phyloP scores from a whole-genome alignment of 2,113 vertebrate genomes.

The Cryptomyrus ogoouensis region DNA sequence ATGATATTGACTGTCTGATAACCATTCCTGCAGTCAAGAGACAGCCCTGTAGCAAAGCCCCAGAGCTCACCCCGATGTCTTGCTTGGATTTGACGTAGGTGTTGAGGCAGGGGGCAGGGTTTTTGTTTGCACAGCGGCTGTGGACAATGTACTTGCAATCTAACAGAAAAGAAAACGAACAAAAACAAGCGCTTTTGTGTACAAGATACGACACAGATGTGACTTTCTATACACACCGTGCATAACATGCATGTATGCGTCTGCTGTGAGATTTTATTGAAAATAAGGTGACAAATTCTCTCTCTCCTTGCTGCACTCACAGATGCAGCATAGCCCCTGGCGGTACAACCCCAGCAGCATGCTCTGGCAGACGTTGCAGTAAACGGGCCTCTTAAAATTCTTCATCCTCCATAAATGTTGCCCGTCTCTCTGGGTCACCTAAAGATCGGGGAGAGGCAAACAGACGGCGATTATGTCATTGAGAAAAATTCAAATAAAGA shows the following conservation, averaged over 20 bases:
- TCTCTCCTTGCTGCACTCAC: slow-evolving; percentile 61
- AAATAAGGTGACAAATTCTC: not conserved
- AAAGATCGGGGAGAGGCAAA: not conserved
- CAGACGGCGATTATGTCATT: not conserved
- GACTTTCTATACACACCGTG: not conserved
- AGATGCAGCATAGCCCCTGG: slow-evolving; percentile 78
- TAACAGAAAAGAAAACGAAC: slow-evolving; percentile 39
- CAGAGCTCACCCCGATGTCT: slow-evolving; percentile 73
- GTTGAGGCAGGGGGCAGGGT: slow-evolving; percentile 64
- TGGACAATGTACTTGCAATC: slow-evolving; percentile 84
- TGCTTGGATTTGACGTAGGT: slow-evolving; percentile 81
- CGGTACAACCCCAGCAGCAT: slow-evolving; percentile 80
- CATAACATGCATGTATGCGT: not conserved
- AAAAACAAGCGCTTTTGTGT: not conserved
- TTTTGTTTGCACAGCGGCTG: slow-evolving; percentile 79
- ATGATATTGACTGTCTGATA: not conserved
- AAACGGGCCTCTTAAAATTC: slow-evolving; percentile 76
- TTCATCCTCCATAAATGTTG: slow-evolving; percentile 86
- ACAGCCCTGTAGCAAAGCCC: not conserved
- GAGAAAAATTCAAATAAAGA: not conserved
- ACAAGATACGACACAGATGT: not conserved
- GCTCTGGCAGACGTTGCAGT: slow-evolving; percentile 75
- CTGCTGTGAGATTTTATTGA: not conserved
- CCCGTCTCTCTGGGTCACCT: slow-evolving; percentile 78
- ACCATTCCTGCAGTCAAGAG: not conserved